Percentiles rank a stretch among this genome's conserved stretches.
These are phyloP conservation scores for Callyntrura guangdongensis DNA, from an alignment of 2,888 invertebrate species.

Conservation along the genomic window DNA sequence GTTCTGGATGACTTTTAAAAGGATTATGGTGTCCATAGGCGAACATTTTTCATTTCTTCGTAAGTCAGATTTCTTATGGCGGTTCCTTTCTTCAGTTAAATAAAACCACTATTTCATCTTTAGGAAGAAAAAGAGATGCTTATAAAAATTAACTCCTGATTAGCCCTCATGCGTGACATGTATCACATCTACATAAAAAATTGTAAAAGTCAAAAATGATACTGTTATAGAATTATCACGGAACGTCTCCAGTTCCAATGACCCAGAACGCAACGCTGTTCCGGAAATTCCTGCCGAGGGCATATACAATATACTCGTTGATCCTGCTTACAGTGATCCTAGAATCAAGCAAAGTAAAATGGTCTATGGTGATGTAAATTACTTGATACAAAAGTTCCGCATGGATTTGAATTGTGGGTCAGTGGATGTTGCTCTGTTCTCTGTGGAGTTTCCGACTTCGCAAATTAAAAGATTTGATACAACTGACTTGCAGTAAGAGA, in stretches of 20 bases:
- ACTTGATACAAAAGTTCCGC: constrained; percentile 61
- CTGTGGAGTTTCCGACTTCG: constrained; percentile 45
- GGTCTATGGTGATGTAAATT: constrained; percentile 57
- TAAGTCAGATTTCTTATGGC: too few species aligned
- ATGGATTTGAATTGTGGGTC: constrained; percentile 55
- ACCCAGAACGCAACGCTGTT: not conserved
- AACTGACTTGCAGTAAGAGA: constrained; percentile 52
- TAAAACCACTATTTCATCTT: too few species aligned
- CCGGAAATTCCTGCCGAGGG: not conserved
- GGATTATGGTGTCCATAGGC: constrained; percentile 44
- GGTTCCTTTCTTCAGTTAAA: too few species aligned
- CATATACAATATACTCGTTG: constrained; percentile 24
- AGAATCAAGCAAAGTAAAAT: constrained; percentile 26
- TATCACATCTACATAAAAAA: too few species aligned
- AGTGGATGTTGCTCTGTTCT: constrained; percentile 56
- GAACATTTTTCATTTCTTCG: constrained; percentile 4
- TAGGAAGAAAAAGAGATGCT: too few species aligned
- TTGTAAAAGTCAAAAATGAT: not conserved
- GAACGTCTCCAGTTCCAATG: not conserved
- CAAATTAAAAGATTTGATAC: not conserved
- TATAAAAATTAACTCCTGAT: too few species aligned
- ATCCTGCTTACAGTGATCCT: constrained; percentile 30
- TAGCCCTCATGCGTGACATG: too few species aligned
- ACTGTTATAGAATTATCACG: not conserved
- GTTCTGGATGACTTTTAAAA: constrained; percentile 68